A percentile compares a stretch with the other conserved stretches of the same genome.
Conservation (phyloP, 1,140 invertebrate species). For the Pseudomyrmex dendroicus region DNA sequence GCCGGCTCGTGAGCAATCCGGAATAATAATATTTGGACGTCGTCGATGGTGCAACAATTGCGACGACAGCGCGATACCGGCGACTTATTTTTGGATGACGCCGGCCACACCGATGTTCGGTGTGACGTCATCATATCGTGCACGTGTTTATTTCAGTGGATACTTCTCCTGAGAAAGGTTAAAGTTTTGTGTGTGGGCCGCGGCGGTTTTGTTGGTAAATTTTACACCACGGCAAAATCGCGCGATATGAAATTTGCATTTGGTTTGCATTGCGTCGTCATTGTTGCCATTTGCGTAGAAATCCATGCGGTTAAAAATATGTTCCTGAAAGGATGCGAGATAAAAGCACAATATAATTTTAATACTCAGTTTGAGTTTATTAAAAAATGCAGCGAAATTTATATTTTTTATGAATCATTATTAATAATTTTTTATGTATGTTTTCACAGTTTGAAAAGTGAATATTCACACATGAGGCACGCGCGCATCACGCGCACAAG, state of each 20-base stretch:
- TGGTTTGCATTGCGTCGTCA: background rate
- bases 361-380: too few species aligned
- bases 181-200: constrained; percentile 55
- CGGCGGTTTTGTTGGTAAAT: constrained; percentile 41
- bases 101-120: constrained; percentile 26
- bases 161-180: constrained; percentile 73
- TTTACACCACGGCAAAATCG: constrained; percentile 20
- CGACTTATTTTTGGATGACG: constrained; percentile 74
- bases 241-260: background rate
- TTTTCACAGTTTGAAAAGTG: constrained; percentile 6
- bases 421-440: background rate
- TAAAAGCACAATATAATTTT: too few species aligned
- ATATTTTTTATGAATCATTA: too few species aligned
- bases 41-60: constrained; percentile 66
- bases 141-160: constrained; percentile 79
- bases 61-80: constrained; percentile 65
- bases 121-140: constrained; percentile 76
- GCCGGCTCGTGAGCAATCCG: constrained; percentile 13
- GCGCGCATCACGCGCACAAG: too few species aligned
- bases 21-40: constrained; percentile 49
- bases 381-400: too few species aligned
- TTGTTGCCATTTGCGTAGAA: constrained; percentile 11
- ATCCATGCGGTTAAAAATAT: background rate
- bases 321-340: background rate
- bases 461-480: background rate